Base-by-base conservation (phyloP, 2,113 vertebrate genomes). In the Poicephalus meyeri region DNA sequence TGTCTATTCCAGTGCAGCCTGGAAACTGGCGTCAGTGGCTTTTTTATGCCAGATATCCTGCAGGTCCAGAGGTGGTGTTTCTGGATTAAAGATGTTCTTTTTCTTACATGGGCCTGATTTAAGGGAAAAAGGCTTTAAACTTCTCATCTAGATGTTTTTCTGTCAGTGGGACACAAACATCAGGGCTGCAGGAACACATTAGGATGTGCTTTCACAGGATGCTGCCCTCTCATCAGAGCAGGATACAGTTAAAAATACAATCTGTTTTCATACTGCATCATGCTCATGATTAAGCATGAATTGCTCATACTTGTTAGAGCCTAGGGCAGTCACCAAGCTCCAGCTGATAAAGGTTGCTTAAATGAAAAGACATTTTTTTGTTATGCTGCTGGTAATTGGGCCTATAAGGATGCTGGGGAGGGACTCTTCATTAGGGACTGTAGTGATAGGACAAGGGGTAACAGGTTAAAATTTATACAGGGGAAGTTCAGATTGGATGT, bases 311-410 rank as follows among this genome's bases (percentile, higher is more conserved):
- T 17, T 89, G 23, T 55, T 76, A 50, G 39, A 93, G 82, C 88
- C 91, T 29, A 31, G 14, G 61, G 88, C 82, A 79, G 70, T 66
- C 61, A 86, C 49, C 56, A 79, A 88, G 44, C 9, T 53, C 4
- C 77, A 94, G 73, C 60, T 80, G 78, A 95, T 77, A 95, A 89
- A 73, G 70, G 65, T 65, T 86, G 76, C 20, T 79, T 96, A 93
- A 95, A 90, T 88, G 58, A 90, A 94, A 88, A 42, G 61, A 58
- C 42, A 33, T 89, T 71, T 82, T 90, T 88, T 88, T 80, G 64
- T 93, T 90, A 68, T 65, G 82, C 77, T 92, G 3, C 53, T 93
- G 92, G 90, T 83, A 93, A 86, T 25, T 50, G 24, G 49, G 49
- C 49, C 24, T 50, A 50, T 25, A 50, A 15, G 24, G 24, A 50